phyloP scores from a whole-genome alignment of 2,797 vertebrate genomes.

The Paguma larvata region DNA sequence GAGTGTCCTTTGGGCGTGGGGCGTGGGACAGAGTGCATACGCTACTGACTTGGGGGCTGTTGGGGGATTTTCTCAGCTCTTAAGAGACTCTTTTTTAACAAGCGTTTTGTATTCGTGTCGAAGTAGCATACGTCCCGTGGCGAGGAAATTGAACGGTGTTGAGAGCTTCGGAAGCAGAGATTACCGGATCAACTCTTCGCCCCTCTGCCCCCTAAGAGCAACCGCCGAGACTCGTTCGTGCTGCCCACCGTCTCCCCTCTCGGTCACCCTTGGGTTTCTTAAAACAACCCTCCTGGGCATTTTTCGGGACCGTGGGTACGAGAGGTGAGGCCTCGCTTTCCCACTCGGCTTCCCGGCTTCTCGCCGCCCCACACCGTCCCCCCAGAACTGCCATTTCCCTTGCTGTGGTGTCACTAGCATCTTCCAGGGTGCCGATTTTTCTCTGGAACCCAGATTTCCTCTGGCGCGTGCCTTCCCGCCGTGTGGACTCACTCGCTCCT shows the following conservation, averaged over 20 bases:
- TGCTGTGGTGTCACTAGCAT: accelerated
- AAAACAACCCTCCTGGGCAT: accelerated
- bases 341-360: accelerated
- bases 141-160: not conserved
- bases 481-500: not conserved
- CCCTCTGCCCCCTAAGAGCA: too few species aligned
- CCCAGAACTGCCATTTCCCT: not conserved
- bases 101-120: not conserved
- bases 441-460: not conserved
- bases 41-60: not conserved
- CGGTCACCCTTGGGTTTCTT: not conserved
- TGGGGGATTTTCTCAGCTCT: not conserved
- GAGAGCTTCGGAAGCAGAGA: not conserved
- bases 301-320: accelerated
- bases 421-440: accelerated
- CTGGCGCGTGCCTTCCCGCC: accelerated
- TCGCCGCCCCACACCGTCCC: not conserved
- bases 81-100: not conserved
- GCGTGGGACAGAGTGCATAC: accelerated
- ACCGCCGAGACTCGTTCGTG: not conserved
- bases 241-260: not conserved
- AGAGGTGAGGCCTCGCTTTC: not conserved
- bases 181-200: not conserved
- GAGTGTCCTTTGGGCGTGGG: not conserved
- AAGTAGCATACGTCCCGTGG: not conserved